Conservation (phyloP, 2,113 vertebrate genomes). For the Phrynosoma platyrhinos region DNA sequence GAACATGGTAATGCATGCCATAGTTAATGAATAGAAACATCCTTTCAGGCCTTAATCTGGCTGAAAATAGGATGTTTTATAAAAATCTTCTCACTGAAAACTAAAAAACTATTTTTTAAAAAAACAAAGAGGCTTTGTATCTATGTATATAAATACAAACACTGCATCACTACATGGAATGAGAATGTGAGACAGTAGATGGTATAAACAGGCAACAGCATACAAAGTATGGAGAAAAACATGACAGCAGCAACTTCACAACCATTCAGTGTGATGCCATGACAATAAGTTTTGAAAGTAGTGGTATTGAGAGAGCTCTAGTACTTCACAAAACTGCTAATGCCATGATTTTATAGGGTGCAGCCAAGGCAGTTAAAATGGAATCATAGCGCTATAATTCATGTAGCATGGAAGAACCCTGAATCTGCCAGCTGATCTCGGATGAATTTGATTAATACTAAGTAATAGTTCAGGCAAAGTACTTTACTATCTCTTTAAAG, state of each 20-base stretch:
- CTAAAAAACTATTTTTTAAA: not conserved
- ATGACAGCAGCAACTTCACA: not conserved
- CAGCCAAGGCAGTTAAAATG: too few species aligned
- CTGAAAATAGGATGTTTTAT: not conserved
- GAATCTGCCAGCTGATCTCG: too few species aligned
- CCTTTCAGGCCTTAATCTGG: not conserved
- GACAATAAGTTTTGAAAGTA: too few species aligned
- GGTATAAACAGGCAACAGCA: not conserved
- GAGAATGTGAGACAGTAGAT: not conserved
- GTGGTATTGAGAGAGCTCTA: too few species aligned
- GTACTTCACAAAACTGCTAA: too few species aligned
- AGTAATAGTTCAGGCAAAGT: too few species aligned
- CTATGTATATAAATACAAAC: not conserved
- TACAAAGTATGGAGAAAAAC: not conserved
- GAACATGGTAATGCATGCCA: not conserved
- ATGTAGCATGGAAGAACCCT: too few species aligned
- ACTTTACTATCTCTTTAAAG: too few species aligned
- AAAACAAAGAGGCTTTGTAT: slow-evolving; percentile 13
- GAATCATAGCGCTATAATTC: too few species aligned
- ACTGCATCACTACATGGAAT: not conserved
- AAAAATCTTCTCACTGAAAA: not conserved
- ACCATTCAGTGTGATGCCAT: too few species aligned
- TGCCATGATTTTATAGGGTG: too few species aligned
- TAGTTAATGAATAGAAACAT: not conserved
- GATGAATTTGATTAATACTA: too few species aligned